Evolutionary conservation across 2,113 vertebrate species (phyloP).

Genomic region (Clupea harengus): DNA sequence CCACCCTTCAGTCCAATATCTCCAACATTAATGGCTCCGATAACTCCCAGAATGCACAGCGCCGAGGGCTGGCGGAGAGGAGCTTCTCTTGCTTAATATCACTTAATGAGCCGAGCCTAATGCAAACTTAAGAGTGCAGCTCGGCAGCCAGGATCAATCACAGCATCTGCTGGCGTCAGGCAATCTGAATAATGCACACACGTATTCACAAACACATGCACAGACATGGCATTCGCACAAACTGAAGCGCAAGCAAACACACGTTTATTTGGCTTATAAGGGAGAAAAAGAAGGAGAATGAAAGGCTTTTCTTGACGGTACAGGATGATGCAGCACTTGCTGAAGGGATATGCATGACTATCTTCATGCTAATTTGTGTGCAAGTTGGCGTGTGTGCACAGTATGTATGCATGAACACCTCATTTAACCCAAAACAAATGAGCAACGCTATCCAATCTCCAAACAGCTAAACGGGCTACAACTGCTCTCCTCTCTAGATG

Average conservation of each 20-base stretch:
- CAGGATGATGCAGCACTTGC: background rate
- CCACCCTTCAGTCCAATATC: background rate
- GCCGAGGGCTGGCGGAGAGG: background rate
- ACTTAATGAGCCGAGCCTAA: slow-evolving; percentile 35
- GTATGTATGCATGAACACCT: background rate
- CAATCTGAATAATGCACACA: slow-evolving; percentile 25
- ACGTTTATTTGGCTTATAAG: background rate
- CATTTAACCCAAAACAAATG: background rate
- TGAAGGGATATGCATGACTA: background rate
- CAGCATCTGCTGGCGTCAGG: slow-evolving; percentile 21
- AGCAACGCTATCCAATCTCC: background rate
- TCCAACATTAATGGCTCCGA: slow-evolving; percentile 3
- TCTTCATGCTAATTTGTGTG: background rate
- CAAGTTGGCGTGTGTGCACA: background rate
- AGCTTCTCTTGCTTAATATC: slow-evolving; percentile 11
- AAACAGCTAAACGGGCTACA: background rate
- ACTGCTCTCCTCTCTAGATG: background rate
- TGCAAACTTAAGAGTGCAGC: slow-evolving; percentile 25
- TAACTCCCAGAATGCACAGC: slow-evolving; percentile 26
- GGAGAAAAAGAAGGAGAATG: background rate
- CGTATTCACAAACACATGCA: slow-evolving; percentile 6
- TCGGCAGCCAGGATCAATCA: slow-evolving; percentile 19
- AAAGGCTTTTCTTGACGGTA: background rate
- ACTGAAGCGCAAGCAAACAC: background rate
- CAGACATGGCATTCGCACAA: background rate